Conservation (phyloP, 1,140 invertebrate genomes). For the Uloborus diversus region DNA sequence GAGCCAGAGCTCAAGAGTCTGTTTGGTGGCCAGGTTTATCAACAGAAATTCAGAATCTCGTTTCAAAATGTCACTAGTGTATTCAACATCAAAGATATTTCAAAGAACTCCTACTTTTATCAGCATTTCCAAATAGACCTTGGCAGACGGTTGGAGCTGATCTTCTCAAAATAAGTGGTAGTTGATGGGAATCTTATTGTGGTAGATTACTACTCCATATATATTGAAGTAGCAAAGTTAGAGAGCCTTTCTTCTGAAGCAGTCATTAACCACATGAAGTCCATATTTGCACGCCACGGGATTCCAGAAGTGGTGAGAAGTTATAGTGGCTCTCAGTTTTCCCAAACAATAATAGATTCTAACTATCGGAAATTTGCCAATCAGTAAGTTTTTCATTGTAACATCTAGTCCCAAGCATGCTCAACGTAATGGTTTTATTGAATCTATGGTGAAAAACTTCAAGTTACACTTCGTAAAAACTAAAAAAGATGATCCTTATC, state of each 20-base stretch:
- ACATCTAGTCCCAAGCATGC: background rate
- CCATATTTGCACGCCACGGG: background rate
- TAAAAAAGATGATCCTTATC: background rate
- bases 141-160: background rate
- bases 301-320: background rate
- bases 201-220: background rate
- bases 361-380: background rate
- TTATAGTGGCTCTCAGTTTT: background rate
- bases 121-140: background rate
- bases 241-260: background rate
- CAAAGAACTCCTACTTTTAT: background rate
- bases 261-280: slow-evolving; percentile 1
- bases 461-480: background rate
- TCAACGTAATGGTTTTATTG: background rate
- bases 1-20: background rate
- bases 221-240: background rate
- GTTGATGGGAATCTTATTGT: background rate
- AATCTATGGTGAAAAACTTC: background rate
- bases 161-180: background rate
- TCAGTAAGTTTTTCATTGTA: background rate
- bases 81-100: background rate
- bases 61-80: background rate
- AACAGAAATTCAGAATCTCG: background rate
- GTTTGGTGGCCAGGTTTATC: background rate
- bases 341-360: background rate